These are phyloP conservation scores for Saturnia pavonia DNA, from an alignment of 2,888 invertebrate species.

Conservation along the genomic window DNA sequence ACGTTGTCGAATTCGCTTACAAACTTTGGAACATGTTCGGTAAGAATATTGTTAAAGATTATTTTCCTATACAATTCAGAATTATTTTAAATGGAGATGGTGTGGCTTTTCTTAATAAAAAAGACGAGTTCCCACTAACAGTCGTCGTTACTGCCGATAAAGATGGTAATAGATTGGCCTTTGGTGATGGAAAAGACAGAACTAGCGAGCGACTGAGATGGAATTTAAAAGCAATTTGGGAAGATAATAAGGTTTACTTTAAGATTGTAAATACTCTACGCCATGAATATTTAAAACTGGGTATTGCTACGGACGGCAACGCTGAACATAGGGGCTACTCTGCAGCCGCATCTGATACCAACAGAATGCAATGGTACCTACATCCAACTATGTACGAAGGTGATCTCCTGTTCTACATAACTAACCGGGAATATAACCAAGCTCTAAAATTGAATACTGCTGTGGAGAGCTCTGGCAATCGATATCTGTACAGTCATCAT, in stretches of 20 bases:
- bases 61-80: constrained; percentile 17
- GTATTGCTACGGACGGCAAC: background rate
- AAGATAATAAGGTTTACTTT: constrained; percentile 10
- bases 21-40: constrained; percentile 6
- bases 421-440: too few relatives aligned
- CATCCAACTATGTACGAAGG: too few relatives aligned
- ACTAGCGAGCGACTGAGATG: background rate
- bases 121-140: constrained; percentile 12
- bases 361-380: background rate
- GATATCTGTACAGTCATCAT: background rate
- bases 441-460: constrained; percentile 6
- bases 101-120: constrained; percentile 11
- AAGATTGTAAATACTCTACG: constrained; percentile 2
- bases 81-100: constrained; percentile 1
- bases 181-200: background rate
- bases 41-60: constrained; percentile 10
- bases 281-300: too few relatives aligned
- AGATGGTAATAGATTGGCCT: constrained; percentile 8
- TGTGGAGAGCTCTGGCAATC: constrained; percentile 11
- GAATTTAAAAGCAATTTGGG: constrained; percentile 9
- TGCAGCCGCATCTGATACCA: background rate
- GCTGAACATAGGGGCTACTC: constrained; percentile 15
- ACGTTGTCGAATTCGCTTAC: constrained; percentile 16
- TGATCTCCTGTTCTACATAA: too few relatives aligned
- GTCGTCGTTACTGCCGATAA: background rate